These are phyloP conservation scores for Anoplius nigerrimus DNA, from an alignment of 2,888 invertebrate species.

Conservation along the genomic window DNA sequence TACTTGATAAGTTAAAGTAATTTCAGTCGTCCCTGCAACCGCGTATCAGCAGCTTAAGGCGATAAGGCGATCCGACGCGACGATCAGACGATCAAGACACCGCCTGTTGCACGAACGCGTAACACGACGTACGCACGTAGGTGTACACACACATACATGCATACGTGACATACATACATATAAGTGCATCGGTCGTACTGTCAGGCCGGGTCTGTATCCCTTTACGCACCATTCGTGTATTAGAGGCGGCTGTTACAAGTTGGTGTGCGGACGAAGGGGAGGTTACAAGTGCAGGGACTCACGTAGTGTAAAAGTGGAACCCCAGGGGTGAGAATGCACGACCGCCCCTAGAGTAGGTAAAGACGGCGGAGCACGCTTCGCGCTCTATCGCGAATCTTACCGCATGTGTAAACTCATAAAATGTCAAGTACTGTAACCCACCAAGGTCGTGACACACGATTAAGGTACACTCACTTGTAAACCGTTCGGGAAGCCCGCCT, in stretches of 20 bases:
- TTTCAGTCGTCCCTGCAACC: too few relatives aligned
- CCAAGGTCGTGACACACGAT: slow-evolving; percentile 38
- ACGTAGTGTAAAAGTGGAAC: background rate
- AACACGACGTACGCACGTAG: too few relatives aligned
- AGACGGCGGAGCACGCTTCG: slow-evolving; percentile 53
- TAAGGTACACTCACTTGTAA: slow-evolving; percentile 27
- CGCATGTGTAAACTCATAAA: slow-evolving; percentile 61
- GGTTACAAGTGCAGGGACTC: slow-evolving; percentile 17
- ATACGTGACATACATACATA: too few relatives aligned
- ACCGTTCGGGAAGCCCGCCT: slow-evolving; percentile 30
- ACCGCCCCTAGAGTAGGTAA: slow-evolving; percentile 37
- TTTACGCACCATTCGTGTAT: too few relatives aligned
- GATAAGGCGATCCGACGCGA: too few relatives aligned
- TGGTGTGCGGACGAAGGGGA: background rate
- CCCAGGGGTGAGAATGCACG: background rate
- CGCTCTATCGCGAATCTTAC: slow-evolving; percentile 63
- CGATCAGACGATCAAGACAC: too few relatives aligned
- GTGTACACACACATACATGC: too few relatives aligned
- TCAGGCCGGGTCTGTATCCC: too few relatives aligned
- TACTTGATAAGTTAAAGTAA: too few relatives aligned
- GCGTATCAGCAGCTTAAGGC: too few relatives aligned
- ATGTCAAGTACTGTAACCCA: slow-evolving; percentile 47
- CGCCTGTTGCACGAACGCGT: too few relatives aligned
- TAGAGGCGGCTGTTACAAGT: slow-evolving; percentile 9
- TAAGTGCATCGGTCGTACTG: background rate